phyloP scores from a whole-genome alignment of 2,113 vertebrate genomes.

The Equus quagga region DNA sequence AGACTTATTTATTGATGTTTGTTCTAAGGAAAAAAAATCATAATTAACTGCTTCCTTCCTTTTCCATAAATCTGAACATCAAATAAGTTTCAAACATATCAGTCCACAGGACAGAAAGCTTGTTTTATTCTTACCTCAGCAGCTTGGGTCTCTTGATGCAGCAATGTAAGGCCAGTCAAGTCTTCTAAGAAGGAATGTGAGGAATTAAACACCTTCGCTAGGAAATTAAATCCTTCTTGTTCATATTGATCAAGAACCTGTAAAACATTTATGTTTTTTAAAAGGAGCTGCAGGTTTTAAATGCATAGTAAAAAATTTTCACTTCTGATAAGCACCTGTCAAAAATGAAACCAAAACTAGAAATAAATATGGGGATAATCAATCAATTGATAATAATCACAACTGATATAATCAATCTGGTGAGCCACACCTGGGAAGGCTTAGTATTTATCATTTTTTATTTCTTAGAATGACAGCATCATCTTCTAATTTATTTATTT shows the following conservation, averaged over 20 bases:
- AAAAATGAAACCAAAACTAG: constrained; percentile 29
- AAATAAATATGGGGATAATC: background rate
- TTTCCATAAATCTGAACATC: background rate
- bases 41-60: background rate
- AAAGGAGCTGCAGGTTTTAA: background rate
- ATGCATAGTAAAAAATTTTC: constrained; percentile 5
- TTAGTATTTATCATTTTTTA: background rate
- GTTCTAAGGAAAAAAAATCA: background rate
- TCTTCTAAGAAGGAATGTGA: constrained; percentile 99
- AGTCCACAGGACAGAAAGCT: background rate
- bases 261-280: constrained; percentile 64
- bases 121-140: constrained; percentile 92
- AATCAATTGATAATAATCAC: background rate
- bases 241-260: constrained; percentile 98
- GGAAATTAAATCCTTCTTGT: constrained; percentile 95
- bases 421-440: background rate
- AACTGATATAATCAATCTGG: background rate
- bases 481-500: background rate
- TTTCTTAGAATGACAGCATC: background rate
- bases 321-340: constrained; percentile 6
- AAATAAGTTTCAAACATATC: background rate
- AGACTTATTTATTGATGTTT: background rate
- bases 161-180: constrained; percentile 95
- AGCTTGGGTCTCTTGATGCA: constrained; percentile 98
- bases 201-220: constrained; percentile 97